Base-by-base conservation (phyloP, 2,888 invertebrate genomes). In the Alitta virens region DNA sequence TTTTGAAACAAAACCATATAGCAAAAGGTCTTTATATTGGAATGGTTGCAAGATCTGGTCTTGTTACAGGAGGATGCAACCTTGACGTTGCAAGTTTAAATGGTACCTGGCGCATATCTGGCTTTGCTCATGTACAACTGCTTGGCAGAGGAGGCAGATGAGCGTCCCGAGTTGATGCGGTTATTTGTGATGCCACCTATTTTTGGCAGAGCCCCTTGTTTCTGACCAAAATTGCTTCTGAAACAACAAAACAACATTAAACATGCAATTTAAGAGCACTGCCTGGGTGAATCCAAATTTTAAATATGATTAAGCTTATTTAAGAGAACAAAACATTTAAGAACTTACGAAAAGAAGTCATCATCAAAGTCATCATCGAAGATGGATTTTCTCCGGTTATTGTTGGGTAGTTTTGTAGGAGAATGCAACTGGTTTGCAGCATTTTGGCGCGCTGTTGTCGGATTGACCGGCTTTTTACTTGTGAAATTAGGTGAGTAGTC, bases 81-180 rank as follows among this genome's bases (percentile, higher is more conserved):
- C 25, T 18, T 18, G 12, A 21, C 23, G 33, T 23, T n/a, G n/a
- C n/a, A n/a, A n/a, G n/a, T n/a, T n/a, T n/a, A n/a, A n/a, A n/a
- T n/a, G n/a, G n/a, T 68, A 81, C 91, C 91, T 65, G 90, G 89
- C 70, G 91, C 87, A 82, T 91, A 92, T 75, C 92, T 86, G 69
- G 91, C 88, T 68, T 91, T 88, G 69, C 88, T 87, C 68, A 92
- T 82, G 83, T 92, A 92, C 67, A 90, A 89, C 73, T 90, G 89
- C 71, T 91, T 91, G 2, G 88, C 89, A 61, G 86, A 80, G 62
- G 86, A 80, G 16, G 73, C 74, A 60, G 78, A 72, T 14, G 77
- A 74, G 55, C 76, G 69, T 26, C 81, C 78, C 52, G 79, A 77
- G 60, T 76, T 74, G 63, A 74, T 63, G 46, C 78, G 62, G 56